Evolutionary conservation across 2,113 vertebrate species (phyloP).

Genomic region (Poicephalus meyeri): DNA sequence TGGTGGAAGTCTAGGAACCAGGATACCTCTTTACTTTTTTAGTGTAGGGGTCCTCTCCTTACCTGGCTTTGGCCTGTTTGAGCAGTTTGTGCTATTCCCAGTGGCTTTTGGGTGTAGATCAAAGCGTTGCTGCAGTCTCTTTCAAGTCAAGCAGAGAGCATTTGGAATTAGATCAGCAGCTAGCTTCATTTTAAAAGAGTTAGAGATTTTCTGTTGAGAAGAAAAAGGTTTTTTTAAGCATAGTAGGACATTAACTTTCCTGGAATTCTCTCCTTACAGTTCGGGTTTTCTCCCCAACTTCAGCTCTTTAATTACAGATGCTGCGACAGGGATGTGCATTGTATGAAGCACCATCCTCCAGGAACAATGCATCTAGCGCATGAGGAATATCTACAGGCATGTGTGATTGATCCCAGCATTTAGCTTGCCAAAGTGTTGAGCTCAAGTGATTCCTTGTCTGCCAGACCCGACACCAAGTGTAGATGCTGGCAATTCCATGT

Average conservation of each 20-base stretch:
- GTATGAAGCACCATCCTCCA: neutral
- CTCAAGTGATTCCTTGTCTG: neutral
- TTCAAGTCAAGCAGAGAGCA: slow-evolving; percentile 61
- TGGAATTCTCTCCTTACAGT: neutral
- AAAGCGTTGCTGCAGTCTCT: slow-evolving; percentile 60
- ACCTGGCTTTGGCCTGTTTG: slow-evolving; percentile 35
- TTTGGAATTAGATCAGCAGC: slow-evolving; percentile 58
- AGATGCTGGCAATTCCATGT: neutral
- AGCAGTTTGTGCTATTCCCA: slow-evolving; percentile 58
- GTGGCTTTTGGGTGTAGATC: slow-evolving; percentile 62
- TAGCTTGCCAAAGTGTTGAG: neutral
- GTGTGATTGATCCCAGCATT: neutral
- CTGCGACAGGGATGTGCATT: neutral
- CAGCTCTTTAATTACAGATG: neutral
- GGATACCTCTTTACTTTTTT: neutral
- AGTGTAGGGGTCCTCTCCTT: neutral
- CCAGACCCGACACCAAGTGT: neutral
- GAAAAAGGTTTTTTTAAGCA: neutral
- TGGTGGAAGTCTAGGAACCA: neutral
- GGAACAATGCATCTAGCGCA: neutral
- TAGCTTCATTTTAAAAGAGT: slow-evolving; percentile 41
- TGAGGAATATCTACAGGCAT: neutral
- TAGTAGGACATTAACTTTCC: neutral
- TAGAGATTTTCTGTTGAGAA: slow-evolving; percentile 1
- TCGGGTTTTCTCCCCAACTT: neutral